Evolutionary conservation across 2,888 invertebrate genomes (phyloP), one percentile per base, ranked within the genome.

Genomic region (Thereva nobilitata): DNA sequence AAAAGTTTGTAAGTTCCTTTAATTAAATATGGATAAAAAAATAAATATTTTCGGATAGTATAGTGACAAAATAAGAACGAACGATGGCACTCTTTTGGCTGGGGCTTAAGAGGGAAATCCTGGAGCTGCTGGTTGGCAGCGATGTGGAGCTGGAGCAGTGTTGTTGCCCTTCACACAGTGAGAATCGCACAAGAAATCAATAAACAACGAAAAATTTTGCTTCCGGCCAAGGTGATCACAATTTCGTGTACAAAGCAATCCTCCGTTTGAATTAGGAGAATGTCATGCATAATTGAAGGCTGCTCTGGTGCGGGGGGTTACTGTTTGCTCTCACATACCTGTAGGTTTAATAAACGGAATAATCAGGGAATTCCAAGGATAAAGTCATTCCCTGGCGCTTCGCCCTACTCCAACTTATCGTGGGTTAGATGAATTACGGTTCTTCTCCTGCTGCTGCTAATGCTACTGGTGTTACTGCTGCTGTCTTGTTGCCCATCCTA

Each of bases 131-230:
- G 6, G 47, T 1, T 47, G 5, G 10, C 9, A 37, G 35, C 37
- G 59, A 45, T 40, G 9, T 12, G 44, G 56, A 47, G n/a, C 47
- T n/a, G 59, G 47, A 49, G 40, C 45, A 34, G 61, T 49, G 61
- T 41, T 61, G 61, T 44, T 50, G 50, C 61, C 61, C 53, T 61
- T 49, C 61, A 50, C 23, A 23, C 23, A 23, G 23, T 23, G 23
- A 23, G 23, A 23, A 23, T 23, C 23, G 23, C 50, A 40, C 41
- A 35, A 61, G 50, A 61, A 61, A 61, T 61, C 61, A 61, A 61
- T 61, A 61, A 61, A 5, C 45, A 61, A 34, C 61, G 61, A 61
- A 61, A 61, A 61, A 61, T 40, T n/a, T 41, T 61, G 50, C 61
- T 61, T 12, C 50, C 50, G 50, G 34, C 50, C 50, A 50, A 35